Evolutionary conservation across 2,113 vertebrate genomes (phyloP).

Genomic region (Psephotus haematonotus): DNA sequence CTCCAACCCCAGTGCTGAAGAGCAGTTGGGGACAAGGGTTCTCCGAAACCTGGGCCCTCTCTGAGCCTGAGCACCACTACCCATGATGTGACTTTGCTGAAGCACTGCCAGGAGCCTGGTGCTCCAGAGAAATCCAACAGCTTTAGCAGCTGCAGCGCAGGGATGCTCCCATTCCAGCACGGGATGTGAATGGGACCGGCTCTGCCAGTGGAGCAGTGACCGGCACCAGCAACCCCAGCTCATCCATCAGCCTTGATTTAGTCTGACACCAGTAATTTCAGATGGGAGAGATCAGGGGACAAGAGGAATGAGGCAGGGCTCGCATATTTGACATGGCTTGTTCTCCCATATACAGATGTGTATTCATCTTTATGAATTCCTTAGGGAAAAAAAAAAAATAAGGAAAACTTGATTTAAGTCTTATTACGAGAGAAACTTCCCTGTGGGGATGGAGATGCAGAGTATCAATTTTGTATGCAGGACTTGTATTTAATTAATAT

Average conservation of each 20-base stretch:
- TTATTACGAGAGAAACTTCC: slow-evolving; percentile 51
- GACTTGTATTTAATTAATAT: slow-evolving; percentile 71
- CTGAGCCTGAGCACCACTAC: background rate
- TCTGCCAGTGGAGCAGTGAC: background rate
- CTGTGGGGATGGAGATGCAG: slow-evolving; percentile 14
- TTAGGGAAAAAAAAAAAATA: background rate
- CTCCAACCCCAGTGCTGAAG: background rate
- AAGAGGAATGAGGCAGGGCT: background rate
- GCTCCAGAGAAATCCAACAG: background rate
- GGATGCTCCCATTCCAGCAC: background rate
- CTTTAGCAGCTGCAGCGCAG: background rate
- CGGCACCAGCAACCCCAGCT: background rate
- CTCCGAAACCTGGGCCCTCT: too few species aligned
- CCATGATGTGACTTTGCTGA: background rate
- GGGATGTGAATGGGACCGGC: background rate
- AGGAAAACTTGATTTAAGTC: slow-evolving; percentile 44
- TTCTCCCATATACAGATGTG: background rate
- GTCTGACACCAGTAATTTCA: background rate
- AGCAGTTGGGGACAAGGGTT: background rate
- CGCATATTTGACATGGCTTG: background rate
- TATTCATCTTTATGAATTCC: background rate
- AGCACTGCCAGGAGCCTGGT: background rate
- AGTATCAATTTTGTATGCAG: slow-evolving; percentile 59
- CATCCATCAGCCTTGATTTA: rapidly evolving
- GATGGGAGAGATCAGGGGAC: background rate